Conservation (phyloP, 1,140 invertebrate species). For the Anastatus disparis region DNA sequence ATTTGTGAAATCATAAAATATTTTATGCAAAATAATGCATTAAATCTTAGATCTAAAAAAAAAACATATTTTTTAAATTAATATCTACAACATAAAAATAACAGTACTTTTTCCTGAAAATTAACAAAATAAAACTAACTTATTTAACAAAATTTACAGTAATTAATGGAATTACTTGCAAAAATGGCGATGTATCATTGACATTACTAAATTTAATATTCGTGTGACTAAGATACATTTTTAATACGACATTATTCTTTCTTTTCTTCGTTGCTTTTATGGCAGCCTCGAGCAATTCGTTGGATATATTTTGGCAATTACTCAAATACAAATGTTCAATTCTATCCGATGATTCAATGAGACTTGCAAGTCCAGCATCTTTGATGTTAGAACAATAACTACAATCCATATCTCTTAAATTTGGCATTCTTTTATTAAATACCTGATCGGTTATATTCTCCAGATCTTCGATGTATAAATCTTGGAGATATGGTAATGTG, state of each 20-base stretch:
- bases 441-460: constrained; percentile 16
- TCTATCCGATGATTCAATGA: constrained; percentile 4
- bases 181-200: background rate
- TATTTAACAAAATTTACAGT: too few relatives aligned
- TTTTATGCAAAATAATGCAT: too few relatives aligned
- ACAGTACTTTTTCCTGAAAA: too few relatives aligned
- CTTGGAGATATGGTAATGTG: background rate
- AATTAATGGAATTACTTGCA: background rate
- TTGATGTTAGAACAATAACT: constrained; percentile 1
- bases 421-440: background rate
- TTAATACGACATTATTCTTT: constrained; percentile 13
- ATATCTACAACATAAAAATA: too few relatives aligned
- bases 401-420: constrained; percentile 14
- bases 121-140: too few relatives aligned
- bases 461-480: background rate
- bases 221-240: constrained; percentile 7
- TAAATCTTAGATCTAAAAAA: too few relatives aligned
- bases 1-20: too few relatives aligned
- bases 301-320: constrained; percentile 10
- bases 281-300: constrained; percentile 3
- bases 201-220: background rate
- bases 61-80: too few relatives aligned
- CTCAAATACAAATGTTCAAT: constrained; percentile 4
- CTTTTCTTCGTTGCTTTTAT: constrained; percentile 14
- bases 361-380: background rate